Conservation (phyloP, 2,797 vertebrate genomes). For the Pipistrellus nathusii region DNA sequence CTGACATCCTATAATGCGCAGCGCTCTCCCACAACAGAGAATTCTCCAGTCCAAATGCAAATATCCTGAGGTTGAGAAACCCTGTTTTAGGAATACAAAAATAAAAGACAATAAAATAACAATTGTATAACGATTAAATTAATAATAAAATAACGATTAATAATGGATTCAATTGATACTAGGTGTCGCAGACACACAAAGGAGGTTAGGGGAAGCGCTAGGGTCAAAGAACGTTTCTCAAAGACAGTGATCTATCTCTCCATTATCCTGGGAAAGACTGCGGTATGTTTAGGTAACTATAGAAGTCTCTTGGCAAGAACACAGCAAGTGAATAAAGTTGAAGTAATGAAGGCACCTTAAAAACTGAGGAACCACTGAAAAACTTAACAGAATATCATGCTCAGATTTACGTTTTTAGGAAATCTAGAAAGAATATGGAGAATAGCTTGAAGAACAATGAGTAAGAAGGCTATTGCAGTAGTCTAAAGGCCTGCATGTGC, state of each 20-base stretch:
- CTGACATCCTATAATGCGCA: neutral
- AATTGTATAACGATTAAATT: neutral
- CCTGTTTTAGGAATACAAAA: neutral
- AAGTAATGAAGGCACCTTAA: neutral
- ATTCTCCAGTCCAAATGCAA: neutral
- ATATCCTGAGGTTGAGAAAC: neutral
- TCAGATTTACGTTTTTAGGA: conserved; percentile 32
- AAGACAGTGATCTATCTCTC: neutral
- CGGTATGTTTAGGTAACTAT: neutral
- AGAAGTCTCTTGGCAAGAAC: neutral
- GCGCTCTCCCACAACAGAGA: neutral
- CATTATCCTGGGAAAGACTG: neutral
- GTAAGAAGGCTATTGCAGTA: neutral
- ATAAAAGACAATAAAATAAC: neutral
- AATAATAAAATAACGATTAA: neutral
- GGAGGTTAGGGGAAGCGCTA: neutral
- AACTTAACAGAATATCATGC: neutral
- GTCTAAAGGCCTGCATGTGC: neutral
- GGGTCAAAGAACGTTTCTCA: neutral
- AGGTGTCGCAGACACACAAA: conserved; percentile 2
- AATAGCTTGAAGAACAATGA: neutral
- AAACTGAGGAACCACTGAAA: neutral
- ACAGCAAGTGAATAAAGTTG: neutral
- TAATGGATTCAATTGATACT: neutral
- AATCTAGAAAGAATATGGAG: neutral